A percentile compares a stretch with the other conserved stretches of the same genome.
Conservation (phyloP, 2,888 invertebrate genomes). For the Orthonevra nobilis region DNA sequence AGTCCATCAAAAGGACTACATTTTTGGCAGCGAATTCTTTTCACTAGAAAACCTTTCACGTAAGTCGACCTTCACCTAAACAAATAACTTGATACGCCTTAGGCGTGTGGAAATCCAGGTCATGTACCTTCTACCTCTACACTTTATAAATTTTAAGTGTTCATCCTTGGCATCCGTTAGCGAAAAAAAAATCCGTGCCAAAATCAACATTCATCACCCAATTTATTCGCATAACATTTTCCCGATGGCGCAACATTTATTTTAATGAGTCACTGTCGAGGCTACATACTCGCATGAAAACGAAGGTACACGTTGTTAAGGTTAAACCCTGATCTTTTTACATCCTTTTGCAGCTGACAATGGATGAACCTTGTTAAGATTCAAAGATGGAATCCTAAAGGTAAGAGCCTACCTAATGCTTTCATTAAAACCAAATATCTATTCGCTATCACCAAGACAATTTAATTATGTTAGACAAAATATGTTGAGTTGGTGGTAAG, state of each 20-base stretch:
- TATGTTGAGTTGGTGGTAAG: conserved; percentile 25
- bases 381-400: conserved; percentile 18
- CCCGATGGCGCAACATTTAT: conserved; percentile 41
- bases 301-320: conserved; percentile 1
- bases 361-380: conserved; percentile 10
- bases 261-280: conserved; percentile 24
- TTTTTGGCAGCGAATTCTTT: no score
- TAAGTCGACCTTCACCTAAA: no score
- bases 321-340: conserved; percentile 5
- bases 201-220: conserved; percentile 42
- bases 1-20: no score
- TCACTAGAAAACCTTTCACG: no score
- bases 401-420: conserved; percentile 35
- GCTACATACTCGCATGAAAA: background rate
- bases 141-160: no score
- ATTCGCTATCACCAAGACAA: conserved; percentile 20
- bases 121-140: no score
- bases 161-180: no score
- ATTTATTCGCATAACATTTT: conserved; percentile 54
- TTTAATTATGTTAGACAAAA: conserved; percentile 40
- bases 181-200: conserved; percentile 2
- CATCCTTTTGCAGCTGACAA: background rate
- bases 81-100: no score
- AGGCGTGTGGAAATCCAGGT: no score
- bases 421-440: conserved; percentile 44